These are phyloP conservation scores for Allolobophora icterica DNA, from an alignment of 2,888 invertebrate species.

Conservation along the genomic window DNA sequence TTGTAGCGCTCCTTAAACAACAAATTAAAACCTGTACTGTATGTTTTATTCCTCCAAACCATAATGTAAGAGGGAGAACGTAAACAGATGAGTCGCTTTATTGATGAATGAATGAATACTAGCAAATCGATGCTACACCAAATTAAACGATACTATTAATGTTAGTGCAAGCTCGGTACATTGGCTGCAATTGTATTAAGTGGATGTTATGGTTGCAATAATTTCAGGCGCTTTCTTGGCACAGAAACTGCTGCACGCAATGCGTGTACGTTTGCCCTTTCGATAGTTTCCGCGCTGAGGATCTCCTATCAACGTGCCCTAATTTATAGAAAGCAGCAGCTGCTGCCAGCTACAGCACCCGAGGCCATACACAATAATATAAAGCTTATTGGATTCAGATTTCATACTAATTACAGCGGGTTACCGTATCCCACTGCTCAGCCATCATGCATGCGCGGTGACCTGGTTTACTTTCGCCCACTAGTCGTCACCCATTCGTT, in stretches of 20 bases:
- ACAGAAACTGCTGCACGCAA: no score
- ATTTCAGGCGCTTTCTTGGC: not conserved
- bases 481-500: not conserved
- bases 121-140: no score
- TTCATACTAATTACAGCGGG: not conserved
- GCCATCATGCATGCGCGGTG: not conserved
- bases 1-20: no score
- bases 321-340: not conserved
- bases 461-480: constrained; percentile 11
- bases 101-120: no score
- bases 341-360: not conserved
- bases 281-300: not conserved
- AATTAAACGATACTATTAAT: no score
- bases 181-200: no score
- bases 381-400: not conserved
- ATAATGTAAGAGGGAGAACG: no score
- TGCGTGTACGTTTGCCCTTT: not conserved
- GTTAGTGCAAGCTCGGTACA: no score
- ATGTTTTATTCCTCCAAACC: no score
- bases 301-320: not conserved
- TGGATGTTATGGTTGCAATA: no score
- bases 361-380: not conserved
- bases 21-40: no score
- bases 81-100: no score
- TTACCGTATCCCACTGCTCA: not conserved